Base-by-base conservation (phyloP, 2,113 vertebrate genomes). In the Scopus umbretta region DNA sequence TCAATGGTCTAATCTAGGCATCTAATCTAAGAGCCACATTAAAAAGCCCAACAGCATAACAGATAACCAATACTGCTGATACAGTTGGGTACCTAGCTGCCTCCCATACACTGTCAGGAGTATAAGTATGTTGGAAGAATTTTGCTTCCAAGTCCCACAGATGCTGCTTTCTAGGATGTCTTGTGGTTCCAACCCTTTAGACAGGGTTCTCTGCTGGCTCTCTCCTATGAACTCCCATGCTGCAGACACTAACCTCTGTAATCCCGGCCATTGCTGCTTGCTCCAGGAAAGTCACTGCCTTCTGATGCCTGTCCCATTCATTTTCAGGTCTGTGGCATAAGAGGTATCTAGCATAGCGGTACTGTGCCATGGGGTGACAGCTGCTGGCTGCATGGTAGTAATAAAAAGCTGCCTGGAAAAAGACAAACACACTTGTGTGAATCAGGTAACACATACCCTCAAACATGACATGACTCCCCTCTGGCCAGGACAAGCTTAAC, bases 361-460 rank as follows among this genome's bases (percentile, higher is more conserved):
- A 99, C 96, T 99, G 99, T 79, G 99, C 99, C 97, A 98, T 98
- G 76, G 70, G 93, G 96, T 99, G 99, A 42, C 96, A 98, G 34
- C 97, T 97, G 17, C 40, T 89, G 30, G 99, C 99, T 40, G 99
- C 99, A 7, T 90, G 90, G 26, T 85, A 94, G 96, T 99, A 99
- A 96, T 98, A 99, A 74, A 98, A 63, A 56, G 97, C 93, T 67
- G 99, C 99, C 99, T 99, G 92, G 18, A 75, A 86, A 74, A 50
- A 94, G 36, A 94, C 58, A 95, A 83, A 83, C 30, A 10, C 20
- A 30, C 12, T 17, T 6, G 42, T 25, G 29, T 76, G 36, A 59
- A 13, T 61, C 71, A 49, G 38, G 49, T 65, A 9, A 71, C 2
- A 29, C 26, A 5, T 5, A 25, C 47, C 72, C 73, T 72, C 27